Base-by-base conservation (phyloP, 2,888 invertebrate species). In the Polylopha cassiicola region DNA sequence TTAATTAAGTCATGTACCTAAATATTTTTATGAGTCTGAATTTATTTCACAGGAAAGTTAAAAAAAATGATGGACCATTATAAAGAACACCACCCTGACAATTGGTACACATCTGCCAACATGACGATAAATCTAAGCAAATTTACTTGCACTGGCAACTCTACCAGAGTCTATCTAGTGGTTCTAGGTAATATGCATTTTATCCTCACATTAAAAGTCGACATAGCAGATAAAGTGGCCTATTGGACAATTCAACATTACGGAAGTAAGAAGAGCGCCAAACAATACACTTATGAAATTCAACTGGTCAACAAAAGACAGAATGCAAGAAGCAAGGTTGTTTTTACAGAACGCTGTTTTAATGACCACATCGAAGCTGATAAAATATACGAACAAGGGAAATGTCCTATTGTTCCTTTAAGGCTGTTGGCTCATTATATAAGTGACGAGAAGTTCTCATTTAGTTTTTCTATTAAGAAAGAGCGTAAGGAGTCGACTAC, bases 181-280 rank as follows among this genome's bases (percentile, higher is more conserved):
- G 43, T 65, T 6, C 74, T 73, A 44, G 71, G 61, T 16, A 78
- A 77, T 43, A 50, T 73, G 44, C 59, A 74, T 31, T 82, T 80
- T 46, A 67, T 76, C 17, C 50, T 84, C 4, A 80, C 79, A n/a
- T 46, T 78, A 48, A 78, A 76, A 48, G 63, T 76, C 7, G 77
- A 77, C 32, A 74, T 73, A n/a, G 48, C 67, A 23, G 73, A 75
- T 47, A 77, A 80, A 34, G 66, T 73, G 68, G 71, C 64, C 3
- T 84, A 69, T 46, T 82, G 78, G 77, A 47, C 68, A 8, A 46
- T 82, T n/a, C 84, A 84, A 46, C 73, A 69, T 32, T 76, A 82
- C 20, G 84, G 82, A 15, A 65, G 69, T 27, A 76, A 74, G 51
- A 65, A 61, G 42, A 50, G 46, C 2, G 82, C 82, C 1, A 60